Conservation (phyloP, 2,113 vertebrate species). For the Platanista minor region DNA sequence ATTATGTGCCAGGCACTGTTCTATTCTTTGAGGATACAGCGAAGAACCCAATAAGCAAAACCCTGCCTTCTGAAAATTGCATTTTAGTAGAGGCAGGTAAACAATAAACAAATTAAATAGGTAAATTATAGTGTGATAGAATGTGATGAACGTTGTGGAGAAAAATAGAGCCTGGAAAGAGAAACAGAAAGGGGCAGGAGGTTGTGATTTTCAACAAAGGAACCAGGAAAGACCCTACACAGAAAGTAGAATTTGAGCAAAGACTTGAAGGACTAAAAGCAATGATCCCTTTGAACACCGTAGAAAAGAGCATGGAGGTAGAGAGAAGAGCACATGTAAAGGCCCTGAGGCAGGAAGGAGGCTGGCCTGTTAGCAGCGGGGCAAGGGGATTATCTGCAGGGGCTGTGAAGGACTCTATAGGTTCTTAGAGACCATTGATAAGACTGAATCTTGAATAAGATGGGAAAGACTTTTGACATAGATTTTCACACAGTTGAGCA, state of each 20-base stretch:
- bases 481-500: background rate
- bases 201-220: background rate
- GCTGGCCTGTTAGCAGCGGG: fast-evolving
- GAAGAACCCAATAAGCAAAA: background rate
- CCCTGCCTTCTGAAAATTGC: background rate
- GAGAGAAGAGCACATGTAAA: background rate
- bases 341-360: background rate
- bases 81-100: background rate
- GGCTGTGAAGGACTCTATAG: fast-evolving
- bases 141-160: background rate
- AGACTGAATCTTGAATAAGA: background rate
- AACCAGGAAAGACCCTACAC: background rate
- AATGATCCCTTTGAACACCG: too few species aligned
- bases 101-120: background rate
- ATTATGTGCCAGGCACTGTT: background rate
- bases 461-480: background rate
- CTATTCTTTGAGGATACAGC: background rate
- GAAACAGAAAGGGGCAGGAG: background rate
- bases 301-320: background rate
- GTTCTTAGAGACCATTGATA: background rate
- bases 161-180: background rate
- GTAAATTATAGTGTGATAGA: background rate
- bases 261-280: background rate
- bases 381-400: fast-evolving
- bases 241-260: background rate